phyloP scores from a whole-genome alignment of 2,797 vertebrate genomes.

The Clamator glandarius region DNA sequence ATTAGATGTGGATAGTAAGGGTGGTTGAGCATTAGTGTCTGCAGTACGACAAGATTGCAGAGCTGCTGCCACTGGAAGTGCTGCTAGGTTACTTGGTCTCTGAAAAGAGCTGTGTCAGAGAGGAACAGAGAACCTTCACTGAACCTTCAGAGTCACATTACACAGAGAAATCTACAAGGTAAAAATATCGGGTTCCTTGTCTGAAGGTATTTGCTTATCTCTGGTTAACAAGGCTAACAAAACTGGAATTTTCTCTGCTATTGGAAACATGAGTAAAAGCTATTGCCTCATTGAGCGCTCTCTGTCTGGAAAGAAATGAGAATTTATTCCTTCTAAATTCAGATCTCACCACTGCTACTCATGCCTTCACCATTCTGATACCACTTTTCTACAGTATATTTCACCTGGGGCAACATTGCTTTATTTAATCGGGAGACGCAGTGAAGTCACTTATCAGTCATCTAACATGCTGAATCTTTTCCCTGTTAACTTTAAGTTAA shows the following conservation, averaged over 20 bases:
- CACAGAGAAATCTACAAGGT: not conserved
- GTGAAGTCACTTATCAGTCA: not conserved
- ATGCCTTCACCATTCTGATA: not conserved
- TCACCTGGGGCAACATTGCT: not conserved
- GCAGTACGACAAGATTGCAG: accelerated
- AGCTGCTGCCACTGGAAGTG: accelerated
- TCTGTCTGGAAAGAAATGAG: not conserved
- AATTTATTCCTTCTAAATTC: slow-evolving; percentile 12
- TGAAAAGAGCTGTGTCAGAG: not conserved
- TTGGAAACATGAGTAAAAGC: not conserved
- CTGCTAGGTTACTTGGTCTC: accelerated
- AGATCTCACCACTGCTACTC: not conserved
- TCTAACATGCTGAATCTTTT: slow-evolving; percentile 1
- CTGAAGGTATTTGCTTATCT: not conserved
- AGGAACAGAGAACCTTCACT: not conserved
- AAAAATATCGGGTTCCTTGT: not conserved
- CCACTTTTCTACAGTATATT: not conserved
- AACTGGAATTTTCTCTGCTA: not conserved
- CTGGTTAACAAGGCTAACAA: not conserved
- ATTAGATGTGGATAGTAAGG: not conserved
- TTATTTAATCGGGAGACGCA: not conserved
- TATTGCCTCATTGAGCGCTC: not conserved
- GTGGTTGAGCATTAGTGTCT: not conserved
- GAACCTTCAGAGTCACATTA: not conserved
- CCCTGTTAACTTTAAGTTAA: not conserved